phyloP scores from a whole-genome alignment of 2,113 vertebrate genomes.

The Alosa alosa region DNA sequence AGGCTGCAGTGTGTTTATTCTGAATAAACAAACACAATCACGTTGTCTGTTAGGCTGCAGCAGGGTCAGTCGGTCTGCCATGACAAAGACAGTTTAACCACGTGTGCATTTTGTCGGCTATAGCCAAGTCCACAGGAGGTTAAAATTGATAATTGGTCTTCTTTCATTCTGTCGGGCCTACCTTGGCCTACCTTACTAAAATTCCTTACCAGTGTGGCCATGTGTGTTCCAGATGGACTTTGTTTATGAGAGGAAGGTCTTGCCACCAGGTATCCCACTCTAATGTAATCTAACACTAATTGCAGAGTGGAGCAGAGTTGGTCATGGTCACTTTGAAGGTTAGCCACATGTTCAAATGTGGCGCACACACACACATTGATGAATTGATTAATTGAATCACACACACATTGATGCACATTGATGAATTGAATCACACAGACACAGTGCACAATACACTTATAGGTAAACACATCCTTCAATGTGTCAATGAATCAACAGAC shows the following conservation, averaged over 20 bases:
- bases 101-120: not conserved
- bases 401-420: not conserved
- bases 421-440: not conserved
- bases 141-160: not conserved
- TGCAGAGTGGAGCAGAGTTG: not conserved
- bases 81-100: not conserved
- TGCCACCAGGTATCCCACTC: not conserved
- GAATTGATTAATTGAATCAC: not conserved
- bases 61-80: not conserved
- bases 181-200: not conserved
- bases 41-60: not conserved
- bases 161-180: not conserved
- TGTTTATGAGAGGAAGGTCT: not conserved
- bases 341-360: not conserved
- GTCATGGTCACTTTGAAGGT: not conserved
- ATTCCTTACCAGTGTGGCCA: not conserved
- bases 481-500: not conserved
- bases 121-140: not conserved
- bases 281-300: not conserved
- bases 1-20: not conserved
- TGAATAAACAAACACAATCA: not conserved
- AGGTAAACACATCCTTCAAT: too few relatives aligned
- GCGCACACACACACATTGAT: not conserved
- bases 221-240: not conserved
- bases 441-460: not conserved